Evolutionary conservation across 2,888 invertebrate species (phyloP), one percentile per base, ranked within the genome.

Genomic region (Augochlorella aurata): DNA sequence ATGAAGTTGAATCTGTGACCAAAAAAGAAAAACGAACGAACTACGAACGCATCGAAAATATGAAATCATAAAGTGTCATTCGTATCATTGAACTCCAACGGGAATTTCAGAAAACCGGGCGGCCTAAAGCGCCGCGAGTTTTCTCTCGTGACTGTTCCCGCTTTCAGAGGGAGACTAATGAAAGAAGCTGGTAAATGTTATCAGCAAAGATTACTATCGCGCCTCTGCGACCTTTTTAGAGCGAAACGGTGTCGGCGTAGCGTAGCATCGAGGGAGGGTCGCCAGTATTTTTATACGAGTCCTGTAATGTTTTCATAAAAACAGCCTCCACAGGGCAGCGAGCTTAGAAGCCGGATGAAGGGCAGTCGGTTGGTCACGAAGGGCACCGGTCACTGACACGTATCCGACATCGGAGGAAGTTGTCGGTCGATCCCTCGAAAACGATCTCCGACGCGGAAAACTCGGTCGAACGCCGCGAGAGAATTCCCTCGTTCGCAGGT

Each of bases 401-500:
- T 61, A 44, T 18, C 74, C n/a, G 63, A 24, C 50, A 45, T 66
- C 63, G 45, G 52, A 54, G 54, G 44, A 45, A 69, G 18, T 38
- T 38, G 63, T 38, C 38, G 38, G 38, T 4, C 38, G 38, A 38
- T 67, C 74, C 74, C 75, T 66, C 54, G 72, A 29, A 73, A 73
- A 45, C 24, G 52, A 74, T 61, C 38, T 38, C 66, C 47, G 49
- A 65, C 69, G 21, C 61, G 63, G 63, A 63, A 63, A 68, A 71
- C 50, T 76, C 73, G 72, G 65, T 74, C 76, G 75, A 75, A 67
- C 69, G 29, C 8, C 72, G 71, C 45, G 74, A 44, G 72, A 82
- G 69, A 72, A 82, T 74, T 82, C 68, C 74, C 74, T 68, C 58
- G 77, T 29, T 74, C 69, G 80, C 73, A 65, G 66, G 38, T 75